A percentile compares a stretch with the other conserved stretches of the same genome.
Evolutionary conservation across 2,888 invertebrate species (phyloP).

Genomic region (Drosophila paucipuncta): DNA sequence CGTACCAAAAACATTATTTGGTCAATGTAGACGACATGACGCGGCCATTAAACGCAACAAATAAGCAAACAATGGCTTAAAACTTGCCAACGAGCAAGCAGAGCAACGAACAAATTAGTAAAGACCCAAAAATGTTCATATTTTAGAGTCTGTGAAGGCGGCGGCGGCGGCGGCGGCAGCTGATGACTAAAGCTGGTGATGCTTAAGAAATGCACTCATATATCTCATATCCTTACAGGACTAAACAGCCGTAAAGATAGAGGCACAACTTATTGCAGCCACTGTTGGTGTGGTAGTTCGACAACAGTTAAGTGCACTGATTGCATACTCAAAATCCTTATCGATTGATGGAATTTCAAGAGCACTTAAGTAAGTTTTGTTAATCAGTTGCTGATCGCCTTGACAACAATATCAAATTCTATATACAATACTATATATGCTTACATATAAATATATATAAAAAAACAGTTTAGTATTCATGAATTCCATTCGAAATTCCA

Average conservation of each 20-base stretch:
- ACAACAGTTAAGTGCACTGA: slow-evolving; percentile 6
- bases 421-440: background rate
- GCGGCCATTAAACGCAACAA: slow-evolving; percentile 80
- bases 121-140: slow-evolving; percentile 26
- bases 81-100: slow-evolving; percentile 13
- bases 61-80: slow-evolving; percentile 74
- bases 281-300: background rate
- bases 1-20: slow-evolving; percentile 72
- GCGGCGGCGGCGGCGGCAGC: background rate
- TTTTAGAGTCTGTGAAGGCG: background rate
- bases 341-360: background rate
- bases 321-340: background rate
- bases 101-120: slow-evolving; percentile 57
- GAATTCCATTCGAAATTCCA: no score
- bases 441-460: background rate
- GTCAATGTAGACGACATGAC: slow-evolving; percentile 81
- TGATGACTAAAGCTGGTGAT: slow-evolving; percentile 4
- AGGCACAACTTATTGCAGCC: background rate
- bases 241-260: background rate
- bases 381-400: background rate
- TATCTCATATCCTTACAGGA: background rate
- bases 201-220: background rate
- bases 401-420: background rate
- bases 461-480: background rate
- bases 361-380: background rate